phyloP scores from a whole-genome alignment of 2,113 vertebrate species.

The Rutilus rutilus region DNA sequence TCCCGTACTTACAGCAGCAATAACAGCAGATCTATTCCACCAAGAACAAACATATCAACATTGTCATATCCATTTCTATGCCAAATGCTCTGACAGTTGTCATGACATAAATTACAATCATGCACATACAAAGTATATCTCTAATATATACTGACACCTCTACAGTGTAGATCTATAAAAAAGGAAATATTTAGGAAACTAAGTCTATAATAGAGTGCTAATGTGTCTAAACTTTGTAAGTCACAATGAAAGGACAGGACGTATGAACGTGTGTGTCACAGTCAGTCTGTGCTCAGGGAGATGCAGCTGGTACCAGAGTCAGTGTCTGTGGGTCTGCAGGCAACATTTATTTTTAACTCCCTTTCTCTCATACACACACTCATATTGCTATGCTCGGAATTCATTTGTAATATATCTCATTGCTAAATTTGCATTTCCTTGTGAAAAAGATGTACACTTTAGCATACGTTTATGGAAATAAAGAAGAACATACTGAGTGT shows the following conservation, averaged over 20 bases:
- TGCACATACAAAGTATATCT: neutral
- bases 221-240: constrained; percentile 7
- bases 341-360: constrained; percentile 44
- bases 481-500: neutral
- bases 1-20: no score
- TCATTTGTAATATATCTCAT: neutral
- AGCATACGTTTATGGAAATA: neutral
- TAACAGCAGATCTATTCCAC: no score
- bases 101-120: neutral
- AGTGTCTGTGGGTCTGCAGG: constrained; percentile 31
- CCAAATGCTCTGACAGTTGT: no score
- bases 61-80: no score
- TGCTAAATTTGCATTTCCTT: neutral
- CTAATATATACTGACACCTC: neutral
- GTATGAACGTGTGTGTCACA: neutral
- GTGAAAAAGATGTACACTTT: neutral
- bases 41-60: no score
- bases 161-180: neutral
- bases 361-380: neutral
- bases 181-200: neutral
- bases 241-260: constrained; percentile 9
- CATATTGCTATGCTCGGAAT: neutral
- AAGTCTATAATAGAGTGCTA: neutral
- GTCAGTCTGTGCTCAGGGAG: constrained; percentile 37
- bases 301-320: constrained; percentile 46